Evolutionary conservation across 2,888 invertebrate genomes (phyloP).

Genomic region (Thecophora atra): DNA sequence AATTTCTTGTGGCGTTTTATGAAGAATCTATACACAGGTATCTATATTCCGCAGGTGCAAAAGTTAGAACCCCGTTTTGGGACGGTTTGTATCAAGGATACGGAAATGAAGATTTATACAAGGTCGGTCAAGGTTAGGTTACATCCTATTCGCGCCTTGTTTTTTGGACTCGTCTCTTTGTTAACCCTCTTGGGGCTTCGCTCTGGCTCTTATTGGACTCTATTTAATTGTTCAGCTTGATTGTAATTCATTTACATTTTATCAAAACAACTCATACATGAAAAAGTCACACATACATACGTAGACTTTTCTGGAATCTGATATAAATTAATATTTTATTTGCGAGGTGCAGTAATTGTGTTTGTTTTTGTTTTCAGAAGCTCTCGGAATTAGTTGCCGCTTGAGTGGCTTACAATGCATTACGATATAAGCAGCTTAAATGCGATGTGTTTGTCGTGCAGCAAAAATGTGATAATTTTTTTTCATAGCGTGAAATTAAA

Average conservation of each 20-base stretch:
- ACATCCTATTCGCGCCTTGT: too few species aligned
- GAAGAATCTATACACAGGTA: too few species aligned
- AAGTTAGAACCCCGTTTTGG: too few species aligned
- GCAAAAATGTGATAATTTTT: slow-evolving; percentile 17
- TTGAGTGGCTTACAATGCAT: slow-evolving; percentile 27
- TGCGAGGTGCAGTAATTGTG: neutral
- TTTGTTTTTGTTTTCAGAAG: slow-evolving; percentile 5
- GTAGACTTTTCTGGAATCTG: neutral
- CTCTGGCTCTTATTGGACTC: too few species aligned
- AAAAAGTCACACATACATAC: neutral
- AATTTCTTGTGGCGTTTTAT: too few species aligned
- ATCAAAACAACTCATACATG: neutral
- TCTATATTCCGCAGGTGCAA: too few species aligned
- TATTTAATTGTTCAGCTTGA: too few species aligned
- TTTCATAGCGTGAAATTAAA: neutral
- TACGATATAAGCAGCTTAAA: slow-evolving; percentile 24
- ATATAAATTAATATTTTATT: slow-evolving; percentile 15
- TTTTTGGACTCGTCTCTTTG: too few species aligned
- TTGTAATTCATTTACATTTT: neutral
- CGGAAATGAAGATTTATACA: too few species aligned
- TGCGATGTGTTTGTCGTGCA: slow-evolving; percentile 7
- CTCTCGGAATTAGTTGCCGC: slow-evolving; percentile 16
- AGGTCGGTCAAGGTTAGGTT: too few species aligned
- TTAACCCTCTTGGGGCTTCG: too few species aligned
- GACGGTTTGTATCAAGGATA: too few species aligned